phyloP scores from a whole-genome alignment of 2,797 vertebrate genomes.

The Peromyscus aztecus region DNA sequence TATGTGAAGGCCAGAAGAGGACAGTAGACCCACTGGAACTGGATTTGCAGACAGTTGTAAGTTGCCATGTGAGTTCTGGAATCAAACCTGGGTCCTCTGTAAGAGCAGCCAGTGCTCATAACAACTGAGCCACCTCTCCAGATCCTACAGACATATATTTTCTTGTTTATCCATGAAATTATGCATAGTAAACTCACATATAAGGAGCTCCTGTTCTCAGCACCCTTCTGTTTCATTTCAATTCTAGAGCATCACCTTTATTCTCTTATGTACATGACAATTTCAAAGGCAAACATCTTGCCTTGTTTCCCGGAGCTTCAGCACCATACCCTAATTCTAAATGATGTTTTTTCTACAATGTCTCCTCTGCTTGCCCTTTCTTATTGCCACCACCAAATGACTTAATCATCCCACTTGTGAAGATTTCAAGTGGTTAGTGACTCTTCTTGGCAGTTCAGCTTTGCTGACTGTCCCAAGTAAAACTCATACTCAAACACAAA shows the following conservation, averaged over 20 bases:
- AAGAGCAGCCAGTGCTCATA: background rate
- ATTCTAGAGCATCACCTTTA: background rate
- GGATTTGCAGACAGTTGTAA: background rate
- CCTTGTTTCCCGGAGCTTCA: background rate
- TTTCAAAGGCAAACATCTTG: background rate
- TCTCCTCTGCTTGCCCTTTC: background rate
- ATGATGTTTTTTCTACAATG: background rate
- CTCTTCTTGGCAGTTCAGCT: background rate
- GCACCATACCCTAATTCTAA: background rate
- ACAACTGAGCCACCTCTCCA: background rate
- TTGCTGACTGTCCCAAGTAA: background rate
- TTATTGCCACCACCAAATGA: fast-evolving
- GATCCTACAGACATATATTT: background rate
- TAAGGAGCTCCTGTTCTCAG: background rate
- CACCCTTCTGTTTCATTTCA: background rate
- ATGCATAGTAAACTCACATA: background rate
- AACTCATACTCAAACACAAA: background rate
- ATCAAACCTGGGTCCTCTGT: background rate
- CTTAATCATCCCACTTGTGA: background rate
- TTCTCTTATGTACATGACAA: background rate
- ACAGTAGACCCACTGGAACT: background rate
- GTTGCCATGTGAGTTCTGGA: background rate
- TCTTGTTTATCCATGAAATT: background rate
- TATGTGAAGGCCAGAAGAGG: background rate
- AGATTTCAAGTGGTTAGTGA: background rate